phyloP scores from a whole-genome alignment of 2,113 vertebrate species.

The Cololabis saira region DNA sequence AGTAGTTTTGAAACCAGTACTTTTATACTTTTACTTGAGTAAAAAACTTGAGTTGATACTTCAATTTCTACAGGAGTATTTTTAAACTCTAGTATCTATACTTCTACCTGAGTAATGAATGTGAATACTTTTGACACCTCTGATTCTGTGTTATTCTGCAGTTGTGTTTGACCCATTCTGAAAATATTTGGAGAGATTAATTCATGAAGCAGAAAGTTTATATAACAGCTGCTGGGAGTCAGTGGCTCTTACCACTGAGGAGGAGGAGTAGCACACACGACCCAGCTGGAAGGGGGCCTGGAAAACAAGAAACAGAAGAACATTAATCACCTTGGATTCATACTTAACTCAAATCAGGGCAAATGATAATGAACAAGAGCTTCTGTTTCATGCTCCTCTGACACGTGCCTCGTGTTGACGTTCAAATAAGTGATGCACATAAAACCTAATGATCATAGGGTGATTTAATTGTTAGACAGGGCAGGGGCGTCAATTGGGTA shows the following conservation, averaged over 20 bases:
- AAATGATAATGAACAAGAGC: not conserved
- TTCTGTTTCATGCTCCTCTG: not conserved
- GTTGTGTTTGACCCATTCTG: too few species aligned
- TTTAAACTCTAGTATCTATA: too few species aligned
- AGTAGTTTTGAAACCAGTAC: too few species aligned
- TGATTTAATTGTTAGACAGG: not conserved
- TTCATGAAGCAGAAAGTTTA: not conserved
- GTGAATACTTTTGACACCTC: too few species aligned
- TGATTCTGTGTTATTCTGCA: too few species aligned
- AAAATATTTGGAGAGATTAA: too few species aligned
- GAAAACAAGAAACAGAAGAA: slow-evolving; percentile 12
- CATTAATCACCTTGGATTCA: not conserved
- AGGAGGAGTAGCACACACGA: slow-evolving; percentile 75
- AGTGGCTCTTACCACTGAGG: slow-evolving; percentile 70
- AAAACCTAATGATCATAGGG: not conserved
- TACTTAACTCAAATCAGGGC: not conserved
- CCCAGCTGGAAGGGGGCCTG: slow-evolving; percentile 69
- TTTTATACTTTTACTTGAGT: too few species aligned
- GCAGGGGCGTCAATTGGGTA: too few species aligned
- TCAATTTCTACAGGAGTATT: too few species aligned
- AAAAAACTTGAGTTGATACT: too few species aligned
- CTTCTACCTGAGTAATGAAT: too few species aligned
- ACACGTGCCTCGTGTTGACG: not conserved
- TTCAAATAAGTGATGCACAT: slow-evolving; percentile 1
- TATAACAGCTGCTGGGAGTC: not conserved